phyloP scores from a whole-genome alignment of 2,797 vertebrate genomes.

The Notamacropus eugenii region DNA sequence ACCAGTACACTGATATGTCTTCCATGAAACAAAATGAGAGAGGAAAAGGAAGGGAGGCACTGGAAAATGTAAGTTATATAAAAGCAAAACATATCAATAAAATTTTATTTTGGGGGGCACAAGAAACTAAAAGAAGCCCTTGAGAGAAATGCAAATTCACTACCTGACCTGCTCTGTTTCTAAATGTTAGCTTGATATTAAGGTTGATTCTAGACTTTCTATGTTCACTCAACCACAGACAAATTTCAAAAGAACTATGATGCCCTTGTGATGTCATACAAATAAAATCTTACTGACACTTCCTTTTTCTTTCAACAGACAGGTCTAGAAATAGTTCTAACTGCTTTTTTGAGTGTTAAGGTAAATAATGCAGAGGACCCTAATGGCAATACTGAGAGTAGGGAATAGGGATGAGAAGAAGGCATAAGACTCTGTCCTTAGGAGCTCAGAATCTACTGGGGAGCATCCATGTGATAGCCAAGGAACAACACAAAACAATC shows the following conservation, averaged over 20 bases:
- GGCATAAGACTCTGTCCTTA: background rate
- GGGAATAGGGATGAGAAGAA: background rate
- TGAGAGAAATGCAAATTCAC: conserved; percentile 33
- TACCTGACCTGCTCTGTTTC: background rate
- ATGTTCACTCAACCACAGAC: background rate
- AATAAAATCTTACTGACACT: background rate
- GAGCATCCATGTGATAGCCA: background rate
- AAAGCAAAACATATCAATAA: background rate
- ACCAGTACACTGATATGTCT: background rate
- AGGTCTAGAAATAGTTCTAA: background rate
- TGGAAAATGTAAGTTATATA: background rate
- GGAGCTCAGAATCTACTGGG: background rate
- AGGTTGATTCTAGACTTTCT: background rate
- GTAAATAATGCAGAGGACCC: background rate
- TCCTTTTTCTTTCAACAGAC: background rate
- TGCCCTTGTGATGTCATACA: background rate
- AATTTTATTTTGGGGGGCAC: background rate
- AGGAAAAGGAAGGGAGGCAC: background rate
- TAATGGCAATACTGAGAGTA: background rate
- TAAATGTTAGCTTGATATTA: background rate
- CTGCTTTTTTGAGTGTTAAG: background rate
- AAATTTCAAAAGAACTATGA: background rate
- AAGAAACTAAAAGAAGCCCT: background rate
- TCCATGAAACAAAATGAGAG: conserved; percentile 43
- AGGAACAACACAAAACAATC: background rate